Conservation (phyloP, 1,140 invertebrate species). For the Cydia fagiglandana region DNA sequence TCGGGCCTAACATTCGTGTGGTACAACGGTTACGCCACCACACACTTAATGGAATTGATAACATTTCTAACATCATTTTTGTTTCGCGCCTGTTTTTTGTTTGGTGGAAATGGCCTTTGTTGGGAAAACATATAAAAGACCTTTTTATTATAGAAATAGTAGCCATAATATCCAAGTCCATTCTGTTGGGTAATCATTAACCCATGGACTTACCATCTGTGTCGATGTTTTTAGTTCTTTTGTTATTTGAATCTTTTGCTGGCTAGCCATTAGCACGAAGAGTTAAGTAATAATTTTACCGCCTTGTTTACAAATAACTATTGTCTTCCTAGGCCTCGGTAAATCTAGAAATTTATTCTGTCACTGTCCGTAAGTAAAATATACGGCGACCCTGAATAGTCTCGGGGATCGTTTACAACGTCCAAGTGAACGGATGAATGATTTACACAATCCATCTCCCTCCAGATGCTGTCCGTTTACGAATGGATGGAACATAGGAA, state of each 20-base stretch:
- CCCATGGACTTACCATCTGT: neutral
- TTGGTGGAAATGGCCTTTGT: constrained; percentile 4
- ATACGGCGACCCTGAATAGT: neutral
- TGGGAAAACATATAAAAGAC: neutral
- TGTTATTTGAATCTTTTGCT: neutral
- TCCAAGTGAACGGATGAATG: constrained; percentile 28
- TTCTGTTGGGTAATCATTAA: neutral
- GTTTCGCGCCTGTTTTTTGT: constrained; percentile 28
- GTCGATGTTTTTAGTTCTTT: neutral
- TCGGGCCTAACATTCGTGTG: neutral
- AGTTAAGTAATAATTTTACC: neutral
- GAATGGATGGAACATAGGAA: constrained; percentile 8
- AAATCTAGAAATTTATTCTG: too few species aligned
- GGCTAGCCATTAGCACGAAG: too few species aligned
- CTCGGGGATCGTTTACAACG: constrained; percentile 20
- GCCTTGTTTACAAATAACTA: neutral
- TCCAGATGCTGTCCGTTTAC: neutral
- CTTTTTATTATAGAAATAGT: constrained; percentile 19
- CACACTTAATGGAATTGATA: constrained; percentile 27
- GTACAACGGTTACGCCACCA: neutral
- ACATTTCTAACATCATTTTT: constrained; percentile 28
- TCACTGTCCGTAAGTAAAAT: too few species aligned
- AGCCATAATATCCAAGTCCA: neutral
- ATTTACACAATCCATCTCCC: constrained; percentile 6
- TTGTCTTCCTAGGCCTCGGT: neutral